phyloP scores from a whole-genome alignment of 2,113 vertebrate genomes.

The Sterna hirundo region DNA sequence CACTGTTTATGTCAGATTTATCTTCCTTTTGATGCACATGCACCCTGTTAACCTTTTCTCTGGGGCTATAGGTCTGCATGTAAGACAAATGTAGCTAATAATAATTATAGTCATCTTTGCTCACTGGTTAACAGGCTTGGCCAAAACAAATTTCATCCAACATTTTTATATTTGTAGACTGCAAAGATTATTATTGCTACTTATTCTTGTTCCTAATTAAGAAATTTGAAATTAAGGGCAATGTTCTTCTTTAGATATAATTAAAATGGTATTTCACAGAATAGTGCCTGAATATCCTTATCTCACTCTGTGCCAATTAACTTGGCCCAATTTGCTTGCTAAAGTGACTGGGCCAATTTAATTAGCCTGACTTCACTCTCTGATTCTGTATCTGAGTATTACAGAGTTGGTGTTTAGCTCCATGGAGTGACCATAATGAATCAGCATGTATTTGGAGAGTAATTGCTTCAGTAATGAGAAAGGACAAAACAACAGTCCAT shows the following conservation, averaged over 20 bases:
- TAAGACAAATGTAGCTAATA: neutral
- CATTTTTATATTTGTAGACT: conserved; percentile 27
- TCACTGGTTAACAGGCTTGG: neutral
- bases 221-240: conserved; percentile 43
- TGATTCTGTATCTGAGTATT: conserved; percentile 31
- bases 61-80: neutral
- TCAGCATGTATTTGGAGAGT: neutral
- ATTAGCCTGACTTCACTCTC: conserved; percentile 48
- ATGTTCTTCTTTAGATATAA: conserved; percentile 51
- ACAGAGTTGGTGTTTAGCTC: neutral
- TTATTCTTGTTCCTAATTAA: conserved; percentile 65
- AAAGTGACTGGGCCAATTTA: conserved; percentile 49
- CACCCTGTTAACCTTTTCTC: neutral
- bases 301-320: conserved; percentile 49
- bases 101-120: neutral
- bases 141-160: conserved; percentile 11
- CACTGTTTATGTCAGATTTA: neutral
- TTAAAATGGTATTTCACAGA: conserved; percentile 68
- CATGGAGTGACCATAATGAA: neutral
- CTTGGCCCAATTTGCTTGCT: conserved; percentile 37
- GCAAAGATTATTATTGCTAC: conserved; percentile 19
- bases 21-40: neutral
- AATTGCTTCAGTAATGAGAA: conserved; percentile 26
- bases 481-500: neutral
- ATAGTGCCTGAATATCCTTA: conserved; percentile 40